phyloP scores from a whole-genome alignment of 2,113 vertebrate genomes.

The Hydrolagus affinis region DNA sequence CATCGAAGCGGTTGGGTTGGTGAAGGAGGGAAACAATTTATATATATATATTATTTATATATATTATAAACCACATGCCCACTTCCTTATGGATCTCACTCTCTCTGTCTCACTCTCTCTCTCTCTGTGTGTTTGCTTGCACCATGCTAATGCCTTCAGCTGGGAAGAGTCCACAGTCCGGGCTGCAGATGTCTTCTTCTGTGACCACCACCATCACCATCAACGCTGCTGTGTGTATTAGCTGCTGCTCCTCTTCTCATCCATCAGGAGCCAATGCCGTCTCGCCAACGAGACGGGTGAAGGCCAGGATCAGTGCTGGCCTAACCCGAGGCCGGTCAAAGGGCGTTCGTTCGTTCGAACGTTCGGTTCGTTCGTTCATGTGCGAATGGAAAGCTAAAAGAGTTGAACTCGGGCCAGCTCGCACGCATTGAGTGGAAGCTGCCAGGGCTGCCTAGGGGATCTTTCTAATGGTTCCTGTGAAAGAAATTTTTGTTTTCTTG shows the following conservation, averaged over 20 bases:
- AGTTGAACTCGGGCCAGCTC: neutral
- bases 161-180: neutral
- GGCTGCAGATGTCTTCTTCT: neutral
- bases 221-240: conserved; percentile 17
- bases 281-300: neutral
- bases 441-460: too few species aligned
- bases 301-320: neutral
- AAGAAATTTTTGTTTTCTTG: too few species aligned
- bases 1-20: too few species aligned
- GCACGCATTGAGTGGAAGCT: neutral
- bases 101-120: neutral
- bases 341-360: too few species aligned
- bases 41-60: neutral
- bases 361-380: too few species aligned
- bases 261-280: too few species aligned
- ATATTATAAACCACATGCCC: neutral
- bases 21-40: neutral
- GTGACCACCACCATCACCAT: too few species aligned
- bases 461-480: neutral
- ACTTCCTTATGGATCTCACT: neutral
- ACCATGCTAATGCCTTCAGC: neutral
- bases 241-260: neutral
- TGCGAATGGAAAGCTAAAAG: neutral
- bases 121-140: neutral
- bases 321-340: too few species aligned